Percentiles rank a stretch among this genome's conserved stretches.
Evolutionary conservation across 2,797 vertebrate species (phyloP).

Genomic region (Catharus ustulatus): DNA sequence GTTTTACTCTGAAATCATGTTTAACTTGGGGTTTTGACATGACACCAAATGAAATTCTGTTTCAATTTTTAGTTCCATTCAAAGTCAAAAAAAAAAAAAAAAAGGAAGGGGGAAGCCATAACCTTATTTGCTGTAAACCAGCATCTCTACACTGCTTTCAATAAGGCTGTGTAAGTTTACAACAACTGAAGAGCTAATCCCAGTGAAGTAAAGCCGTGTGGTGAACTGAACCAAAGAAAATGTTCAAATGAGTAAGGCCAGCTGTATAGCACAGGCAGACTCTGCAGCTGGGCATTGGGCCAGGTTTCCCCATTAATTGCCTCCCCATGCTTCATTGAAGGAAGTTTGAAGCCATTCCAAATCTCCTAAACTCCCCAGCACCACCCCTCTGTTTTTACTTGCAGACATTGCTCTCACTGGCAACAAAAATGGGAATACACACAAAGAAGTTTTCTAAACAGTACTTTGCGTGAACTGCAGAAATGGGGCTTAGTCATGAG

Average conservation of each 20-base stretch:
- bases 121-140: not conserved
- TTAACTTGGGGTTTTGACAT: conserved; percentile 10
- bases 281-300: conserved; percentile 42
- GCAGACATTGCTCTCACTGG: conserved; percentile 1
- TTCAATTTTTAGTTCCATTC: not conserved
- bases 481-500: not conserved
- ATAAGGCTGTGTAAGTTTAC: not conserved
- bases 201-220: conserved; percentile 36
- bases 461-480: not conserved
- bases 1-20: not conserved
- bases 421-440: conserved; percentile 6
- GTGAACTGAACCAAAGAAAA: conserved; percentile 57
- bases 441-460: conserved; percentile 1
- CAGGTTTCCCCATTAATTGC: conserved; percentile 55
- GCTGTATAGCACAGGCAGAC: conserved; percentile 33
- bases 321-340: conserved; percentile 51
- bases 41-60: not conserved
- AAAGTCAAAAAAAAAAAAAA: not conserved
- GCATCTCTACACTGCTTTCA: not conserved
- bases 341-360: conserved; percentile 60
- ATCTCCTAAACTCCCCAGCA: conserved; percentile 31
- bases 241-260: conserved; percentile 55
- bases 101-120: fast-evolving
- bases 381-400: conserved; percentile 51
- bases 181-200: conserved; percentile 34